Base-by-base conservation (phyloP, 2,797 vertebrate genomes). In the Ispidina picta region DNA sequence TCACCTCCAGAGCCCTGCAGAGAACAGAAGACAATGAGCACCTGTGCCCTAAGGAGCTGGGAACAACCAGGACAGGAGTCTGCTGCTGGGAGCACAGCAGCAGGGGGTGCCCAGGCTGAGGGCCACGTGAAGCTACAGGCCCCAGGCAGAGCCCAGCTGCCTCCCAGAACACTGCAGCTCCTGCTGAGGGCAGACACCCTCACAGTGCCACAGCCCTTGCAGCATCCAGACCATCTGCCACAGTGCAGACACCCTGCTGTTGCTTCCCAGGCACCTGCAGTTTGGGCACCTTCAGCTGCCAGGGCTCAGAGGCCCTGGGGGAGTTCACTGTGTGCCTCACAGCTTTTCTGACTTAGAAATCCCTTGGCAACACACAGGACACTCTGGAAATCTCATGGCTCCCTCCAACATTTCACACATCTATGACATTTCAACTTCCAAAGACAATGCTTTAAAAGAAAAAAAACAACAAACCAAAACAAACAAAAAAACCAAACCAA, bases 1-100 rank as follows among this genome's bases (percentile, higher is more conserved):
- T 98, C 97, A 43, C 88, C 74, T 35, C 69, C 76, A 95, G 95
- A 93, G 87, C 88, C 88, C 98, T 98, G 94, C 74, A 92, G 69
- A 89, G 56, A 90, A 66, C 37, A 58, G 52, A 18, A 59, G 23
- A 90, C 88, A 81, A 6, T 95, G 43, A 97, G 63, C 84, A 43
- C 7, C 51, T 64, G 5, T 8, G 12, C 65, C 39, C 44, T 65
- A 41, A 83, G 33, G n/a, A 54, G 83, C 54, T 29, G 46, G 72
- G 70, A 86, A 68, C 37, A 63, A 26, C 15, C 39, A 26, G 0
- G 2, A 83, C 17, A n/a, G 82, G 80, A 74, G 17, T 37, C 5
- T 8, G 88, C 28, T 63, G 56, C 74, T 84, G 51, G 60, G 46
- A 92, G 83, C 60, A 35, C 66, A 84, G 80, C 48, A 73, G 81